phyloP scores from a whole-genome alignment of 2,888 invertebrate genomes.

The Liposcelis brunnea region DNA sequence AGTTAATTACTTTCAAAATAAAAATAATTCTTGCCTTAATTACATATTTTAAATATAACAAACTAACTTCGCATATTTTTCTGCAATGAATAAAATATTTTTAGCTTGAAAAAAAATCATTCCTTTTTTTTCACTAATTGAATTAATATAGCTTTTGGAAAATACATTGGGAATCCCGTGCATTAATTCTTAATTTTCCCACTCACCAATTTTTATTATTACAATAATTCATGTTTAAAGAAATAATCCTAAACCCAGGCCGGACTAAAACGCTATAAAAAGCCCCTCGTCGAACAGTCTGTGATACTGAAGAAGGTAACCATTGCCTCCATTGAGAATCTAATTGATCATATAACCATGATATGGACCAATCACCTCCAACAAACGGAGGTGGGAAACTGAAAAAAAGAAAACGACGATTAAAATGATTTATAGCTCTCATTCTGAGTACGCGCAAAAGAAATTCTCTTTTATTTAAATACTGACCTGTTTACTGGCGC shows the following conservation, averaged over 20 bases:
- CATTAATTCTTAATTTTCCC: no score
- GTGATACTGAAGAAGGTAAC: slow-evolving; percentile 75
- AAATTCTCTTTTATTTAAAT: neutral
- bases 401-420: slow-evolving; percentile 19
- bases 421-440: no score
- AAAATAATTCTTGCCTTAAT: no score
- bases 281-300: slow-evolving; percentile 70
- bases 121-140: no score
- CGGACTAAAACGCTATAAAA: slow-evolving; percentile 83
- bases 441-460: neutral
- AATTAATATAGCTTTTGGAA: no score
- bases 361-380: slow-evolving; percentile 63
- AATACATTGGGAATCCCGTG: no score
- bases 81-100: no score
- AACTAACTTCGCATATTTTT: no score
- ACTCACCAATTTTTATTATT: slow-evolving; percentile 77
- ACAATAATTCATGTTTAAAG: slow-evolving; percentile 93
- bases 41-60: no score
- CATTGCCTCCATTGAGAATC: slow-evolving; percentile 81
- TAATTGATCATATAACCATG: slow-evolving; percentile 84
- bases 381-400: slow-evolving; percentile 81
- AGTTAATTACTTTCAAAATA: no score
- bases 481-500: slow-evolving; percentile 80
- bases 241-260: slow-evolving; percentile 79
- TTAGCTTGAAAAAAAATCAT: no score